These are phyloP conservation scores for Megaustenia siamemsis DNA, from an alignment of 2,888 invertebrate genomes.

Conservation along the genomic window DNA sequence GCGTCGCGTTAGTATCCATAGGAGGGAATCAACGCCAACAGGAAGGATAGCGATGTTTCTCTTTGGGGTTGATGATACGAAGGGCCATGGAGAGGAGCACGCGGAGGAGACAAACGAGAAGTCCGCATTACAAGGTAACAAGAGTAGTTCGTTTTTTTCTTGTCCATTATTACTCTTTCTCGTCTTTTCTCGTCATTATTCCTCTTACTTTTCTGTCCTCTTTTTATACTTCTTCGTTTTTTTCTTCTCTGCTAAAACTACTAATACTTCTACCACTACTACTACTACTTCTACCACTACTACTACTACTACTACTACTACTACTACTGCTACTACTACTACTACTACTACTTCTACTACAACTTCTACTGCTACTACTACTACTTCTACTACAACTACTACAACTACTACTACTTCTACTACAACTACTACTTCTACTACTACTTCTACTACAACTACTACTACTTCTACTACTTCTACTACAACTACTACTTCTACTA, in stretches of 20 bases:
- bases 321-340: too few relatives aligned
- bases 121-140: background rate
- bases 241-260: too few relatives aligned
- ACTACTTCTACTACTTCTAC: background rate
- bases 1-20: slow-evolving; percentile 57
- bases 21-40: slow-evolving; percentile 50
- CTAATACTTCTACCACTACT: too few relatives aligned
- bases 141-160: too few relatives aligned
- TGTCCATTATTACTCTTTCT: too few relatives aligned
- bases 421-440: background rate
- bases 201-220: background rate
- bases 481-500: background rate
- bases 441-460: slow-evolving; percentile 8
- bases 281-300: too few relatives aligned
- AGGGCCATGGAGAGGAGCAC: background rate
- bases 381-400: too few relatives aligned
- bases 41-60: slow-evolving; percentile 53
- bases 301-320: too few relatives aligned
- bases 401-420: background rate
- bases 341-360: too few relatives aligned
- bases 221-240: too few relatives aligned
- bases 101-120: background rate
- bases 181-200: background rate
- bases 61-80: slow-evolving; percentile 46
- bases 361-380: too few relatives aligned